Base-by-base conservation (phyloP, 2,113 vertebrate species). In the Cyphomyrus plagiostoma region DNA sequence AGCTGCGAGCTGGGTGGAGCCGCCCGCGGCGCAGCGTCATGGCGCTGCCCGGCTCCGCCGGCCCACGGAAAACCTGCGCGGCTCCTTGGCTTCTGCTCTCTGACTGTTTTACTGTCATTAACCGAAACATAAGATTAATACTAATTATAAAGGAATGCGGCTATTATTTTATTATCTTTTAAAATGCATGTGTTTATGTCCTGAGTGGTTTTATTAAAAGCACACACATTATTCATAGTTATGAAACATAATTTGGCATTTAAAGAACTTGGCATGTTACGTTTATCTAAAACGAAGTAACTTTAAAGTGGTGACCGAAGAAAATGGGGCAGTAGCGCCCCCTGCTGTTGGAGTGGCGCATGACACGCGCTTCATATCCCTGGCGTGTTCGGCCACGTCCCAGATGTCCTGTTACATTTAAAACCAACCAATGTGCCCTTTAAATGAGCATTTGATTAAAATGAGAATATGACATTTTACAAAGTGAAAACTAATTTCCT, bases 1-100 rank as follows among this genome's bases (percentile, higher is more conserved):
- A n/a, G 82, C 26, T 87, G 23, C 13, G 23, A 46, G 82, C 30
- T 46, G 74, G 89, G 83, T 86, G 83, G 80, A 89, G 89, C 42
- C 74, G 74, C 74, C 80, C 52, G 52, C 56, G 89, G 23, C 35
- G 74, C 74, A 82, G 80, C 42, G 89, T 58, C 49, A 52, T 70
- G 35, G 90, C 35, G 45, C 45, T 39, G 52, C 86, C 15, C 86
- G 30, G 49, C 86, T 39, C 86, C 19, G 35, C 15, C 30, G 4
- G 30, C 70, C 35, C 35, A 11, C n/a, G 62, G 56, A 62, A 56
- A 56, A 62, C 56, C 56, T 62, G 56, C 56, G 56, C 56, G 56
- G 56, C 21, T n/a, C 56, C 21, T 58, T 7, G 56, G 21, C 23
- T 62, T 74, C 26, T 35, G 48, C 7, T 53, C 66, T 74, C 26